Conservation (phyloP, 2,888 invertebrate genomes). For the Mesopsocus fuscifrons region DNA sequence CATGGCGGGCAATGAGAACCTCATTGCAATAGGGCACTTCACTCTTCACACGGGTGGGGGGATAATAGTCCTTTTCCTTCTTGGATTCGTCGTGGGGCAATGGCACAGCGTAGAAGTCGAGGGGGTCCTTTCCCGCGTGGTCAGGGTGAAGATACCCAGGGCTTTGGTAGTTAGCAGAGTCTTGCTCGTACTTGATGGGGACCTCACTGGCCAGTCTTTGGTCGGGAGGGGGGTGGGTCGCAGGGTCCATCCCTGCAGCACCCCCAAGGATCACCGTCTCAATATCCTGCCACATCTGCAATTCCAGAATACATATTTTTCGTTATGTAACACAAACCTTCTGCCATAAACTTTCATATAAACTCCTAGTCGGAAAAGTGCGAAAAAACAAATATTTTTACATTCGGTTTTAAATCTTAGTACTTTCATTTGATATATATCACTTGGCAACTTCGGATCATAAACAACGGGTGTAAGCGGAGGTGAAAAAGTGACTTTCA, state of each 20-base stretch:
- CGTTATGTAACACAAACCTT: conserved; percentile 6
- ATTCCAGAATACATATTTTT: conserved; percentile 17
- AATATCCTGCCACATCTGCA: conserved; percentile 24
- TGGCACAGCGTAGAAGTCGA: conserved; percentile 7
- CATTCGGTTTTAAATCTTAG: too few relatives aligned
- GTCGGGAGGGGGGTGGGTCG: conserved; percentile 2
- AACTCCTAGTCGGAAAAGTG: background rate
- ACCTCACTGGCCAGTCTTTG: conserved; percentile 5
- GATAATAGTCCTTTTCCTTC: conserved; percentile 8
- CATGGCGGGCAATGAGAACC: conserved; percentile 3
- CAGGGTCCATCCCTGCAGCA: conserved; percentile 14
- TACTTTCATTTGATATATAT: too few relatives aligned
- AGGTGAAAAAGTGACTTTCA: too few relatives aligned
- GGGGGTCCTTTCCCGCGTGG: background rate
- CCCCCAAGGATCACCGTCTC: conserved; percentile 22
- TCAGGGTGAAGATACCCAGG: background rate
- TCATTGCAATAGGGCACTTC: background rate
- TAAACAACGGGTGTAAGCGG: too few relatives aligned
- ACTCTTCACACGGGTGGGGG: conserved; percentile 4
- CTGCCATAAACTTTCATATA: background rate
- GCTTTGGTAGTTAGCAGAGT: conserved; percentile 9
- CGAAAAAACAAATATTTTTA: background rate
- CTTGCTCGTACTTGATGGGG: conserved; percentile 5
- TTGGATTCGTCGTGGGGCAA: conserved; percentile 3
- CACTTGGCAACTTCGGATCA: too few relatives aligned